A percentile compares a stretch with the other conserved stretches of the same genome.
Evolutionary conservation across 2,888 invertebrate genomes (phyloP).

Genomic region (Helicoverpa assulta): DNA sequence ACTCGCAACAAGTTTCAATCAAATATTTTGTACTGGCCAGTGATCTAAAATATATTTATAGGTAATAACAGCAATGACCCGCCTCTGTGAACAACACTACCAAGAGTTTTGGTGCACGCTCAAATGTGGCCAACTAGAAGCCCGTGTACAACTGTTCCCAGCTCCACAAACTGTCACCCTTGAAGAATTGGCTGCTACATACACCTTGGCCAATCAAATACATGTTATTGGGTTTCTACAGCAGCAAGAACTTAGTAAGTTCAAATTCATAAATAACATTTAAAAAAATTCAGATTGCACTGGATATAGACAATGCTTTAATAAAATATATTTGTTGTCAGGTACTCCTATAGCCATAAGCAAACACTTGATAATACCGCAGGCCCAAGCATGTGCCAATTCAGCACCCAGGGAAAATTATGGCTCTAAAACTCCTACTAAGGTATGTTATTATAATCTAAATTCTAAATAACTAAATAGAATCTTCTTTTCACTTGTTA

Average conservation of each 20-base stretch:
- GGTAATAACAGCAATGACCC: slow-evolving; percentile 79
- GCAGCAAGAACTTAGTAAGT: slow-evolving; percentile 94
- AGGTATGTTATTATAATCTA: slow-evolving; percentile 66
- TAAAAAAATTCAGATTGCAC: background rate
- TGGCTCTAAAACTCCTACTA: slow-evolving; percentile 83
- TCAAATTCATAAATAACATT: background rate
- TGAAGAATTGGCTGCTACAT: slow-evolving; percentile 90
- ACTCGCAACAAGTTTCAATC: too few species aligned
- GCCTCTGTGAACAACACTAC: slow-evolving; percentile 85
- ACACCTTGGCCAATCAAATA: slow-evolving; percentile 92
- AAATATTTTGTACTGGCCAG: background rate
- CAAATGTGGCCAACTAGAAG: slow-evolving; percentile 85
- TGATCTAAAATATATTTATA: slow-evolving; percentile 46
- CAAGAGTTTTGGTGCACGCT: slow-evolving; percentile 85
- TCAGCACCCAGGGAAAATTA: slow-evolving; percentile 84
- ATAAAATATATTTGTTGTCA: slow-evolving; percentile 60
- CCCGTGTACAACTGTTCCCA: slow-evolving; percentile 84
- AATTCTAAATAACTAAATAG: too few species aligned
- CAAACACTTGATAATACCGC: slow-evolving; percentile 96
- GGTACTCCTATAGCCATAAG: slow-evolving; percentile 97
- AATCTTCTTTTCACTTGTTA: background rate
- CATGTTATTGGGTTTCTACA: slow-evolving; percentile 97
- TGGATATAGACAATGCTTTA: too few species aligned
- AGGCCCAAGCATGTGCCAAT: slow-evolving; percentile 85
- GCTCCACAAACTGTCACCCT: slow-evolving; percentile 91